Base-by-base conservation (phyloP, 1,140 invertebrate species). In the Tetragnatha versicolor region DNA sequence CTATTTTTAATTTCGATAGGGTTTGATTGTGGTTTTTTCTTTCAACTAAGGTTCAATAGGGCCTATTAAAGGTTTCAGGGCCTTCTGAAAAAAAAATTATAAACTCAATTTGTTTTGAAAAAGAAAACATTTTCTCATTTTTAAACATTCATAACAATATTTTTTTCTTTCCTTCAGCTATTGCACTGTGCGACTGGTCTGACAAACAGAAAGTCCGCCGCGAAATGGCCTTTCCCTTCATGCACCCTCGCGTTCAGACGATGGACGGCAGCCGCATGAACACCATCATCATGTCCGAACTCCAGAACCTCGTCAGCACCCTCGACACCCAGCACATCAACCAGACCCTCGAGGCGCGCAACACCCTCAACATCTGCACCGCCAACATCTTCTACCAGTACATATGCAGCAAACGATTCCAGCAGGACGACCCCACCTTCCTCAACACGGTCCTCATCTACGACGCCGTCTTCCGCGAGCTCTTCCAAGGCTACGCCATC, bases 181-280 rank as follows among this genome's bases (percentile, higher is more conserved):
- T 96, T 63, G 94, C 94, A 12, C 90, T 95, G 49, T 94, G 93
- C 84, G 91, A 95, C 83, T 95, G 93, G 93, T 93, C 92, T 0
- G 90, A 92, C 2, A 84, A 94, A 0, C 94, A 96, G 82, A 91
- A 92, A 78, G 89, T 89, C 0, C 88, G 94, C 29, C 87, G 94
- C 31, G 93, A 93, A 82, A 89, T 95, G 60, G 91, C 93, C 0
- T 88, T 91, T 25, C 89, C 89, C 0, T 92, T 94, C 84, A 92
- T 92, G 81, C 92, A 92, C 6, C 93, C 93, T 0, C 89, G 91
- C 60, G 61, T 61, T 27, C 69, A 91, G 53, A 92, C 93, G 0
- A 85, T 88, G 14, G 90, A 90, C 81, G 94, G 90, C 85, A 85
- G 90, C 37, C 80, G 7, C 14, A 82, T 87, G 66, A 83, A 82